Evolutionary conservation across 2,888 invertebrate species (phyloP).

Genomic region (Ormyrus rosae): DNA sequence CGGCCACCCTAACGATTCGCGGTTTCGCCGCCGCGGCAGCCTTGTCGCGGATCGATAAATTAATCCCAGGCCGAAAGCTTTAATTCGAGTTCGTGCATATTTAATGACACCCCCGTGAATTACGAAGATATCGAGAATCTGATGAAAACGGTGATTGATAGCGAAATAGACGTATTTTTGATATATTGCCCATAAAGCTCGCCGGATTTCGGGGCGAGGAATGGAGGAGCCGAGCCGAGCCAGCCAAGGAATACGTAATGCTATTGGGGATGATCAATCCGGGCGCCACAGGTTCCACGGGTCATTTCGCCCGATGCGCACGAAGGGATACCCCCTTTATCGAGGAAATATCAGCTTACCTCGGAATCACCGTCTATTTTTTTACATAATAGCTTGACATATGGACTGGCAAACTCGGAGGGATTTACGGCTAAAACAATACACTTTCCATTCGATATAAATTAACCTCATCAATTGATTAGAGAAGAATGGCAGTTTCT

Average conservation of each 20-base stretch:
- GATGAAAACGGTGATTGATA: conserved; percentile 36
- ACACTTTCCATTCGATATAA: no score
- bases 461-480: no score
- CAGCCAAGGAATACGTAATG: conserved; percentile 58
- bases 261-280: conserved; percentile 58
- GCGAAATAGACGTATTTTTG: background rate
- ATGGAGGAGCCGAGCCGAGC: conserved; percentile 38
- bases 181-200: background rate
- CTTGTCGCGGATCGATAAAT: background rate
- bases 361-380: conserved; percentile 42
- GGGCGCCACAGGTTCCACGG: conserved; percentile 59
- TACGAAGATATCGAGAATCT: background rate
- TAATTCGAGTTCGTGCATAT: background rate
- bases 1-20: conserved; percentile 44
- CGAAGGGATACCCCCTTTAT: conserved; percentile 58
- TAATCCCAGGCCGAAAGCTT: no score
- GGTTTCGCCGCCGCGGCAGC: background rate
- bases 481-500: conserved; percentile 24
- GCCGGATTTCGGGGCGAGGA: conserved; percentile 13
- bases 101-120: background rate
- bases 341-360: conserved; percentile 50
- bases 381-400: conserved; percentile 35
- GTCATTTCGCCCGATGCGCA: conserved; percentile 62
- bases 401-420: conserved; percentile 22
- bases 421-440: background rate